Conservation (phyloP, 2,797 vertebrate species). For the Myripristis jacobus region DNA sequence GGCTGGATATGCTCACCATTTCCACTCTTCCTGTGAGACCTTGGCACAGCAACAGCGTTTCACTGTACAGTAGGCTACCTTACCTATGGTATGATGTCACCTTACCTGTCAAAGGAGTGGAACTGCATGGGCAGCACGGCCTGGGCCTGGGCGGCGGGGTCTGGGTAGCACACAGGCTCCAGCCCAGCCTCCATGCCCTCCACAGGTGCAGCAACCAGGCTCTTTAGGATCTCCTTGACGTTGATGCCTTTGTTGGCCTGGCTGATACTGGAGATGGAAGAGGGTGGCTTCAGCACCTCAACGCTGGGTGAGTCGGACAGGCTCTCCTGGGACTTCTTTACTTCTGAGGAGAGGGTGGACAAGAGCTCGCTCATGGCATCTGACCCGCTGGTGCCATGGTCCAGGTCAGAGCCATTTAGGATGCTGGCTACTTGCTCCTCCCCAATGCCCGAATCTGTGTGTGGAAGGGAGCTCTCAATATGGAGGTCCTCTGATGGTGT, state of each 20-base stretch:
- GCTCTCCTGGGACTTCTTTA: slow-evolving; percentile 90
- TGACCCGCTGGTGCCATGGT: slow-evolving; percentile 75
- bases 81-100: slow-evolving; percentile 26
- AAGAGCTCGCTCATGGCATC: slow-evolving; percentile 87
- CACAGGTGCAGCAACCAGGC: slow-evolving; percentile 92
- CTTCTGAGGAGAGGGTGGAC: slow-evolving; percentile 90
- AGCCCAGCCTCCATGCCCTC: slow-evolving; percentile 89
- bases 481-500: slow-evolving; percentile 83
- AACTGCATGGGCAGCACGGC: slow-evolving; percentile 93
- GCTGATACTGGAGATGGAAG: slow-evolving; percentile 90
- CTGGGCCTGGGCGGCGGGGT: slow-evolving; percentile 87
- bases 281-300: slow-evolving; percentile 85
- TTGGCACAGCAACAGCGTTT: neutral
- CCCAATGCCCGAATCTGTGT: slow-evolving; percentile 91
- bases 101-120: slow-evolving; percentile 97
- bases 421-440: slow-evolving; percentile 88
- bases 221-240: slow-evolving; percentile 96
- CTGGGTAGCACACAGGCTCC: slow-evolving; percentile 89
- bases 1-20: too few relatives aligned
- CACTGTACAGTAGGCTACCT: neutral
- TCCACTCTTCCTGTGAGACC: too few relatives aligned
- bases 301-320: slow-evolving; percentile 82
- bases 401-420: slow-evolving; percentile 89
- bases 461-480: slow-evolving; percentile 85
- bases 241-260: slow-evolving; percentile 92